Base-by-base conservation (phyloP, 2,797 vertebrate genomes). In the Tinamus major region DNA sequence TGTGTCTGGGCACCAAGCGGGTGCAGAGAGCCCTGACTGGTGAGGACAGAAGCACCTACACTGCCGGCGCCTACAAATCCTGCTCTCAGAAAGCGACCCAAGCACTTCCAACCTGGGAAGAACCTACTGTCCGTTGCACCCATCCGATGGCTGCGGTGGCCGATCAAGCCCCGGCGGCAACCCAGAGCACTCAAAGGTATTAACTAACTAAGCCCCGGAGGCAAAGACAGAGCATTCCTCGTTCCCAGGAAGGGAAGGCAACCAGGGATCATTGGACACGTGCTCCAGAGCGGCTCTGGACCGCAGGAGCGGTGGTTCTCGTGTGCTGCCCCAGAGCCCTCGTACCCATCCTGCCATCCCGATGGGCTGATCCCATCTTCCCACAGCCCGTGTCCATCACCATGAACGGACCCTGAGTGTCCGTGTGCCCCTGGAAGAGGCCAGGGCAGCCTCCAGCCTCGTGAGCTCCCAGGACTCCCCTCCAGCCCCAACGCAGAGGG, bases 321-420 rank as follows among this genome's bases (percentile, higher is more conserved):
- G 39, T 39, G 39, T 55, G 10, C 33, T 1, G 1, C 6, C 69
- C 68, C 31, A 33, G 58, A 21, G 10, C 20, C 13, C n/a, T 72
- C 51, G 23, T 24, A 70, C 11, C 70, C 58, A 78, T 14, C 65
- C 42, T 70, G 27, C 44, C 48, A 26, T 26, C 67, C 27, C 11
- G 23, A 35, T 55, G 23, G 33, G 12, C 44, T 39, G 44, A 56
- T 21, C 21, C 31, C 78, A 37, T 13, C 10, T 27, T 56, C 42
- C 53, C 62, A 39, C 23, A 64, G 42, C 41, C 29, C 63, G 35
- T 23, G 26, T 23, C 44, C 24, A 18, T 33, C 44, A 14, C 33
- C 33, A 15, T 3, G 19, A 18, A 61, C 0, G 0, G 46, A 35
- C 10, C 12, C 46, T 12, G 20, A 35, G 46, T 2, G 2, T 41